Evolutionary conservation across 92 coral and sea anemone species (phyloP).

Genomic region (Chrysogorgia sp.): DNA sequence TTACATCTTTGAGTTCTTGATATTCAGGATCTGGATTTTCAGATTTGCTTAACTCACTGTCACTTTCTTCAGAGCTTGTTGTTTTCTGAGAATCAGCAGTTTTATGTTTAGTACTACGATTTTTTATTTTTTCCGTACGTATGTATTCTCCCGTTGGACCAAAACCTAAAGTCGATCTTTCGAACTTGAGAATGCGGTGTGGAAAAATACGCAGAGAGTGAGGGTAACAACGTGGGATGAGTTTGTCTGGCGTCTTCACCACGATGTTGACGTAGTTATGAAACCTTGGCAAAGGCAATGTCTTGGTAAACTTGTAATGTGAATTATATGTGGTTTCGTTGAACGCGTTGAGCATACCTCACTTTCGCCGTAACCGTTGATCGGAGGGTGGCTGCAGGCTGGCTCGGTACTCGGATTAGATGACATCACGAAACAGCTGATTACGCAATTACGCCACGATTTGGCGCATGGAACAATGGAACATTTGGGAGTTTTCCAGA

Average conservation of each 20-base stretch:
- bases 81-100: too few relatives aligned
- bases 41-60: too few relatives aligned
- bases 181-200: conserved; percentile 34
- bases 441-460: too few relatives aligned
- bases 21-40: too few relatives aligned
- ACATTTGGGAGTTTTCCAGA: too few relatives aligned
- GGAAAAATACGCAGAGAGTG: conserved; percentile 32
- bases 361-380: too few relatives aligned
- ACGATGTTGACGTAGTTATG: conserved; percentile 15
- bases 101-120: neutral
- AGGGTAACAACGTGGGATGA: conserved; percentile 32
- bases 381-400: too few relatives aligned
- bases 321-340: conserved; percentile 4
- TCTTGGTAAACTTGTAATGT: neutral
- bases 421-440: too few relatives aligned
- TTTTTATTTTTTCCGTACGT: neutral
- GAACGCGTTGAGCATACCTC: neutral
- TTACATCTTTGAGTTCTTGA: too few relatives aligned
- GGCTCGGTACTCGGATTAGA: too few relatives aligned
- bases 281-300: neutral
- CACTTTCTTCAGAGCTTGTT: too few relatives aligned
- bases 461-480: too few relatives aligned
- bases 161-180: conserved; percentile 12
- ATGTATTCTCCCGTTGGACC: conserved; percentile 33
- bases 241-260: neutral